Percentiles rank a stretch among this genome's conserved stretches.
phyloP scores from a whole-genome alignment of 92 coral and sea anemone genomes.

The Zoanthus sociatus region DNA sequence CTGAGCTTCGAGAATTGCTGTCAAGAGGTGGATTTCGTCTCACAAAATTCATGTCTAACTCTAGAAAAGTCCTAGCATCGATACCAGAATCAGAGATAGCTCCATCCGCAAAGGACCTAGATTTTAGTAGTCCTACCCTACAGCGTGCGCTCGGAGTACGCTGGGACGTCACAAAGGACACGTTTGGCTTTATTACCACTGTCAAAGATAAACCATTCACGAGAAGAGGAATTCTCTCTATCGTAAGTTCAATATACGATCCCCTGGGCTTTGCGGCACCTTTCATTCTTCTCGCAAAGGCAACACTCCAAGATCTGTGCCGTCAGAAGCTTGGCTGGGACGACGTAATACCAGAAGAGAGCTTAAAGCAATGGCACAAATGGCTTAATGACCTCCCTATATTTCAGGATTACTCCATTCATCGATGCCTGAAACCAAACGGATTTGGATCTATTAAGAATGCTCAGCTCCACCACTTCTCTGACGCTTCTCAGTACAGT shows the following conservation, averaged over 20 bases:
- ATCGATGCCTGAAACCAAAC: conserved; percentile 18
- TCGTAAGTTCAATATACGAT: not conserved
- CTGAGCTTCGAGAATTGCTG: not conserved
- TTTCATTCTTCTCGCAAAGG: conserved; percentile 17
- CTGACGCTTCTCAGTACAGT: conserved; percentile 40
- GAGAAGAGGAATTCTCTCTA: conserved; percentile 15
- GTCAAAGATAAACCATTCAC: not conserved
- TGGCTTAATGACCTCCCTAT: conserved; percentile 16
- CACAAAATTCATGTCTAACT: not conserved
- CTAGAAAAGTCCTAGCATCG: not conserved
- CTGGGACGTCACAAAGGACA: conserved; percentile 2
- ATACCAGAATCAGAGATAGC: conserved; percentile 14
- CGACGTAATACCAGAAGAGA: not conserved
- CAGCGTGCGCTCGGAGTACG: conserved; percentile 7
- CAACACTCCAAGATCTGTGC: not conserved
- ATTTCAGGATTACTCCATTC: not conserved
- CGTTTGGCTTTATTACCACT: not conserved
- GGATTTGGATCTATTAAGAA: not conserved
- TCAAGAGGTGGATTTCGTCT: not conserved
- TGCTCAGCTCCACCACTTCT: conserved; percentile 37
- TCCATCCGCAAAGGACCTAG: conserved; percentile 11
- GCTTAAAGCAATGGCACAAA: not conserved
- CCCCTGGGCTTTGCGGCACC: conserved; percentile 14
- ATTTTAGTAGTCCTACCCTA: not conserved
- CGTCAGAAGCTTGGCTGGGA: conserved; percentile 6